Percentiles rank a stretch among this genome's conserved stretches.
phyloP scores from a whole-genome alignment of 2,888 invertebrate genomes.

The Phyto melanocephala region DNA sequence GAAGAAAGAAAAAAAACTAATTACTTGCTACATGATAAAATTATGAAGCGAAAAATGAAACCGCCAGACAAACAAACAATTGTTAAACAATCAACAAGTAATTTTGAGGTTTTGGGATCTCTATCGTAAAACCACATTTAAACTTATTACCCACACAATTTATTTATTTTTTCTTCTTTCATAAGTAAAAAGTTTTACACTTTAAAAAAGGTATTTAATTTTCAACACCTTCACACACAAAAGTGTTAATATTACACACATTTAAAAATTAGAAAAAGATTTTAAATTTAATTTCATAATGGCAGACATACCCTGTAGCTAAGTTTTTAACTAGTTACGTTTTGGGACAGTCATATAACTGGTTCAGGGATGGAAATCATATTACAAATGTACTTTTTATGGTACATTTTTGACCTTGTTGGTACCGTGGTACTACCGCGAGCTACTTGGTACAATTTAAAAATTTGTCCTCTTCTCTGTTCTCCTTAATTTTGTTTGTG shows the following conservation, averaged over 20 bases:
- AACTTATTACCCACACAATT: neutral
- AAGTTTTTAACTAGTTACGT: too few species aligned
- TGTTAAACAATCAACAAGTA: conserved; percentile 56
- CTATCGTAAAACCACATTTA: conserved; percentile 10
- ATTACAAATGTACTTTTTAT: too few species aligned
- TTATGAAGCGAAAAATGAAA: conserved; percentile 6
- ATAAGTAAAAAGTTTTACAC: neutral
- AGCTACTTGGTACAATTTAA: too few species aligned
- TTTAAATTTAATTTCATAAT: conserved; percentile 6
- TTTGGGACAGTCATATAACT: too few species aligned
- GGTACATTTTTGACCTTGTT: too few species aligned
- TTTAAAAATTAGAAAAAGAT: neutral
- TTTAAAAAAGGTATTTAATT: conserved; percentile 20
- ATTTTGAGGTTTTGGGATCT: too few species aligned
- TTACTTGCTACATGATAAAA: conserved; percentile 39
- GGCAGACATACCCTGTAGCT: too few species aligned
- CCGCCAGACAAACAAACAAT: conserved; percentile 6
- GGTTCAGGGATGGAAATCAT: too few species aligned
- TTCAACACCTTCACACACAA: conserved; percentile 14
- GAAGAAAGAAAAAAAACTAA: conserved; percentile 29
- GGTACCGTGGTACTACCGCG: too few species aligned
- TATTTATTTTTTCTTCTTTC: conserved; percentile 20
- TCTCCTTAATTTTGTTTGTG: too few species aligned
- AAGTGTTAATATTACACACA: conserved; percentile 29
- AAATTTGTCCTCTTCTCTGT: too few species aligned